These are phyloP conservation scores for Rhagophthalmus giganteus DNA, from an alignment of 2,888 invertebrate genomes.

Conservation along the genomic window DNA sequence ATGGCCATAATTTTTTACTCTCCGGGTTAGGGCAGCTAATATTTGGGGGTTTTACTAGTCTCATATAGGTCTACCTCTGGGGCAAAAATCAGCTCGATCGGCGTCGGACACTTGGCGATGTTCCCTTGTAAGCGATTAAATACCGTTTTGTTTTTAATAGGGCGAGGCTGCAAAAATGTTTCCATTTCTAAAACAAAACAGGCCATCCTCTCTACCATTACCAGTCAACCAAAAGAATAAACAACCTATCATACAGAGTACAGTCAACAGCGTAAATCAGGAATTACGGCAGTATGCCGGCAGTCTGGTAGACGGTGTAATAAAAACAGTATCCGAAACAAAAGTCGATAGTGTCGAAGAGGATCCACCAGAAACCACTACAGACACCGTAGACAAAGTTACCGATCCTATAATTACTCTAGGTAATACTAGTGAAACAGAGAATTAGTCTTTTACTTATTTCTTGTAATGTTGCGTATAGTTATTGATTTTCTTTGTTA, in stretches of 20 bases:
- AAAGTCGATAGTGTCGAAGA: slow-evolving; percentile 32
- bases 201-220: slow-evolving; percentile 54
- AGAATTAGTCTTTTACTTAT: background rate
- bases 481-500: background rate
- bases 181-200: slow-evolving; percentile 53
- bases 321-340: slow-evolving; percentile 51
- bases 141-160: no score
- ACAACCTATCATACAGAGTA: slow-evolving; percentile 32
- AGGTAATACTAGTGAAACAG: background rate
- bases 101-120: no score
- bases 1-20: background rate
- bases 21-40: no score
- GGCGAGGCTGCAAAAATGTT: slow-evolving; percentile 52
- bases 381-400: slow-evolving; percentile 1
- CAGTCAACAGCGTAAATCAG: slow-evolving; percentile 25
- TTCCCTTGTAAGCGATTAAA: no score
- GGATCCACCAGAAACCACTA: slow-evolving; percentile 1
- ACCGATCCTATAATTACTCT: background rate
- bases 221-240: slow-evolving; percentile 49
- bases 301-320: slow-evolving; percentile 53
- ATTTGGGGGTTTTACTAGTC: no score
- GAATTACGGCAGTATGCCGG: slow-evolving; percentile 54
- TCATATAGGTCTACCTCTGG: no score
- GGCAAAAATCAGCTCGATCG: no score
- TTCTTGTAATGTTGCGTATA: background rate